These are phyloP conservation scores for Burhinus bistriatus DNA, from an alignment of 2,113 vertebrate genomes.

Conservation along the genomic window DNA sequence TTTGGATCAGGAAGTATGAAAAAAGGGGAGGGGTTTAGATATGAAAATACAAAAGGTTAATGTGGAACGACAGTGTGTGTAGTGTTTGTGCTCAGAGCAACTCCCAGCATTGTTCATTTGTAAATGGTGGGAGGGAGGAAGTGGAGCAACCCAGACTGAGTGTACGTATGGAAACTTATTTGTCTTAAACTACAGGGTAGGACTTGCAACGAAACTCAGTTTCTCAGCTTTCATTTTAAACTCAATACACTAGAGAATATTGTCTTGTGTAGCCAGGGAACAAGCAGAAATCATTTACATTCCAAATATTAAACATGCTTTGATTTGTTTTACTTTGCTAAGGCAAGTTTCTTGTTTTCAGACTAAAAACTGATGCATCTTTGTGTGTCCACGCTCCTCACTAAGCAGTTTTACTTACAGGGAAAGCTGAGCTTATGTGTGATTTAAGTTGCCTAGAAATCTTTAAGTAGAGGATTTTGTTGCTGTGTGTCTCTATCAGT, in stretches of 20 bases:
- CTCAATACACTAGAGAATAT: background rate
- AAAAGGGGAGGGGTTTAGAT: background rate
- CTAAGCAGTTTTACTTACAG: background rate
- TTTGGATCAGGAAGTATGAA: background rate
- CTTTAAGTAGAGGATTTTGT: background rate
- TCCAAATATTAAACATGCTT: background rate
- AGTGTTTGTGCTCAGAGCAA: background rate
- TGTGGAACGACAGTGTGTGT: background rate
- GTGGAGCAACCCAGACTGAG: background rate
- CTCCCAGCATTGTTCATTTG: slow-evolving; percentile 8
- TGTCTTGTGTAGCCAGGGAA: background rate
- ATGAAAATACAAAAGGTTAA: background rate
- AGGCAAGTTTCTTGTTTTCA: background rate
- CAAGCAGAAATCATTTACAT: background rate
- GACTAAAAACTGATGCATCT: background rate
- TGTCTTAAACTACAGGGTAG: background rate
- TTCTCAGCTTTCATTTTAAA: background rate
- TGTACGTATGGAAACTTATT: background rate
- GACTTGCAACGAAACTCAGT: background rate
- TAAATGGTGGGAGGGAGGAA: background rate
- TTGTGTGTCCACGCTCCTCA: background rate
- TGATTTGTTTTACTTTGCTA: background rate
- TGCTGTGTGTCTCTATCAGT: background rate
- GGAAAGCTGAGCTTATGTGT: background rate
- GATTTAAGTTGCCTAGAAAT: background rate